Conservation (phyloP, 2,888 invertebrate genomes). For the Dolichopus griseipennis region DNA sequence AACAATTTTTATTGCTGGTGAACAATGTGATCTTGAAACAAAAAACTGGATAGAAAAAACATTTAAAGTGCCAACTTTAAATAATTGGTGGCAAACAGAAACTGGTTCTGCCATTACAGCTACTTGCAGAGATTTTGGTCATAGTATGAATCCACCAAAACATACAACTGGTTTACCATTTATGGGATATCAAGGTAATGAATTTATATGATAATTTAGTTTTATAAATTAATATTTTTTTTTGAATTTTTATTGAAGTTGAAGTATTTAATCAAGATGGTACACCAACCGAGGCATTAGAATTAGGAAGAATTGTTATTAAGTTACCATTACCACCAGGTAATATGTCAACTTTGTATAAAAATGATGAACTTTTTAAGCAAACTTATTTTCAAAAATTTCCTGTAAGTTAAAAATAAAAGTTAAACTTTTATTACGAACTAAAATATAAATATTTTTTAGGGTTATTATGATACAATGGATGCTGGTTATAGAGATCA, state of each 20-base stretch:
- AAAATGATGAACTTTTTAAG: slow-evolving; percentile 68
- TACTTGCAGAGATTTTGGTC: slow-evolving; percentile 67
- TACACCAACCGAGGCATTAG: slow-evolving; percentile 55
- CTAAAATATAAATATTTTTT: too few relatives aligned
- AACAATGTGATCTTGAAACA: slow-evolving; percentile 88
- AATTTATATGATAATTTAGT: slow-evolving; percentile 3
- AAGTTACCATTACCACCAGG: slow-evolving; percentile 87
- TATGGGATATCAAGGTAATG: slow-evolving; percentile 76
- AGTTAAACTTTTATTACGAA: too few relatives aligned
- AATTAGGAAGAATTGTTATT: slow-evolving; percentile 73
- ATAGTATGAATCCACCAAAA: slow-evolving; percentile 60
- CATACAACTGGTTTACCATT: slow-evolving; percentile 78
- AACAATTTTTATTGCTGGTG: slow-evolving; percentile 77
- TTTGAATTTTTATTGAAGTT: slow-evolving; percentile 45
- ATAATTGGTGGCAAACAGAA: slow-evolving; percentile 98
- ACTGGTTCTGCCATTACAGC: slow-evolving; percentile 85
- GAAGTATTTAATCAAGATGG: slow-evolving; percentile 60
- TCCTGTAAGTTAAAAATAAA: slow-evolving; percentile 53
- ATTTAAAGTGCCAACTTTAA: slow-evolving; percentile 68
- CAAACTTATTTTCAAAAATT: slow-evolving; percentile 73
- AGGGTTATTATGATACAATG: slow-evolving; percentile 72
- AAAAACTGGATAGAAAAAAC: slow-evolving; percentile 64
- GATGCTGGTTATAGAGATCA: slow-evolving; percentile 83
- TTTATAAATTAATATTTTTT: neutral
- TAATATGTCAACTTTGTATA: slow-evolving; percentile 72